Evolutionary conservation across 2,797 vertebrate genomes (phyloP).

Genomic region (Liasis olivaceus): DNA sequence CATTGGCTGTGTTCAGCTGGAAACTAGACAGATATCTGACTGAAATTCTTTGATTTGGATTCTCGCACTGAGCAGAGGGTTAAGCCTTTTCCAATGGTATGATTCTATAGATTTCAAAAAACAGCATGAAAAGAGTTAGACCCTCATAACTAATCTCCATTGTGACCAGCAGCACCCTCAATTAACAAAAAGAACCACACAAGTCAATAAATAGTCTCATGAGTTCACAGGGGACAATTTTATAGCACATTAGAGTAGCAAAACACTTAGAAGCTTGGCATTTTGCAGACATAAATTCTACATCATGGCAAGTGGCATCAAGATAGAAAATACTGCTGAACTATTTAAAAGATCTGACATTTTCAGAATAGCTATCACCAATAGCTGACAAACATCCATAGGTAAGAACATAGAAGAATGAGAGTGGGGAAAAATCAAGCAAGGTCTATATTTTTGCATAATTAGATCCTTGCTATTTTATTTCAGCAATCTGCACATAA

Average conservation of each 20-base stretch:
- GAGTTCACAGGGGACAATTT: neutral
- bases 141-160: neutral
- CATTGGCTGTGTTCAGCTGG: too few species aligned
- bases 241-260: neutral
- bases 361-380: constrained; percentile 13
- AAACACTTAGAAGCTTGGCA: neutral
- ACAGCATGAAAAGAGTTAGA: neutral
- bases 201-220: neutral
- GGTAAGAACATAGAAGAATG: constrained; percentile 6
- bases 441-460: constrained; percentile 20
- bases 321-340: neutral
- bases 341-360: constrained; percentile 35
- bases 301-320: neutral
- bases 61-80: too few species aligned
- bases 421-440: constrained; percentile 4
- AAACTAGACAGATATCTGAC: too few species aligned
- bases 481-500: constrained; percentile 52
- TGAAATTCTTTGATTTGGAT: too few species aligned
- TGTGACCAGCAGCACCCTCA: neutral
- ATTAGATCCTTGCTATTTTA: constrained; percentile 42
- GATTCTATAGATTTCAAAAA: too few species aligned
- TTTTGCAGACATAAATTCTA: neutral
- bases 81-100: too few species aligned
- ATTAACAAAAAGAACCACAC: neutral
- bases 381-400: constrained; percentile 26